Evolutionary conservation across 2,113 vertebrate species (phyloP), one percentile per base, ranked within the genome.

Genomic region (Sphyrna mokarran): DNA sequence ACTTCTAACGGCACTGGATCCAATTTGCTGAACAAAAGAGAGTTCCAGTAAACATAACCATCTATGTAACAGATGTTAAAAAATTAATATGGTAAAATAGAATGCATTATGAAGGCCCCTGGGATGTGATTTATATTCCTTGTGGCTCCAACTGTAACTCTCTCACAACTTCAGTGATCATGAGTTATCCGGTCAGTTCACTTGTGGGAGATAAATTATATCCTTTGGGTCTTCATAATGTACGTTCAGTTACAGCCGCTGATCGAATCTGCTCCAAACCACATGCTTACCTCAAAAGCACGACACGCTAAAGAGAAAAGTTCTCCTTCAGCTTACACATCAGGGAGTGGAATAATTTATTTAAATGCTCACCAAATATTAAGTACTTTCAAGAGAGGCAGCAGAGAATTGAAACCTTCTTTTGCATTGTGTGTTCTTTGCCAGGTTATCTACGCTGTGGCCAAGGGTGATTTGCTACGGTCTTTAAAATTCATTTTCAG

Each of bases 171-270:
- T 93, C 33, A 93, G 61, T 93, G 89, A 63, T 68, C n/a, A 93
- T 93, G 61, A 93, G 89, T 20, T 66, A 66, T 93, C 89, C n/a
- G 89, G 89, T 93, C 89, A 93, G 89, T 93, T 93, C 89, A 93
- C 61, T 93, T 93, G 89, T 93, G 89, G 16, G 33, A n/a, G n/a
- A 93, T 93, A 93, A 93, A 93, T 93, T 66, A 93, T 93, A 40
- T 22, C 61, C 89, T n/a, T 33, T 93, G 89, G 89, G 89, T 93
- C 89, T 93, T 37, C 33, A 66, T 93, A 91, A 91, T 37, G 58
- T 91, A 91, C 89, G 29, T 91, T 91, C 58, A 7, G 63, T 91
- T 63, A 63, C 58, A 93, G 89, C 61, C 61, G 33, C 61, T 93
- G 61, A 93, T 68, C 61, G 61, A 66, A 33, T 93, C 18, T 37